Evolutionary conservation across 1,140 invertebrate genomes (phyloP), one percentile per base, ranked within the genome.

Genomic region (Neuroterus valhalla): DNA sequence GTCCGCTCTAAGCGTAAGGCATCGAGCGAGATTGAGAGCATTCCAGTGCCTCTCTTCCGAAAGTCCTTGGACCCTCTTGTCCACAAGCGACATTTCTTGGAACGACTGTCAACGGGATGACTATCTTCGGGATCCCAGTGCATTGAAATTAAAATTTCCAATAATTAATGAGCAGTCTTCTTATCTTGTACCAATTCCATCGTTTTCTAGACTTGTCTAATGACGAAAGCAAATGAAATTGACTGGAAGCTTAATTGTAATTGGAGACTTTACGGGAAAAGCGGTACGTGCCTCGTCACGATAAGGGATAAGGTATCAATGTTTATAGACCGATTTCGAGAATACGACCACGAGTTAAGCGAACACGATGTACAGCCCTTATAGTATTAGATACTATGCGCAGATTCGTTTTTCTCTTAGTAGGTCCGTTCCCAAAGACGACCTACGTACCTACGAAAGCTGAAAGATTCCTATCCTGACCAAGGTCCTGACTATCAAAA

Each of bases 141-240:
- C n/a, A n/a, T n/a, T n/a, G n/a, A n/a, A n/a, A n/a, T n/a, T n/a
- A n/a, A n/a, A n/a, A n/a, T n/a, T n/a, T n/a, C 6, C 1, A 55
- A 55, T 55, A 55, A 55, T 21, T 1, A 14, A 31, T 10, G 23
- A 15, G 12, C 26, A 26, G 11, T 62, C 3, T 1, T 31, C n/a
- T 15, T 15, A 3, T 31, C 31, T 14, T 14, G 23, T n/a, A 15
- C 0, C 23, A 3, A 52, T 2, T 26, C 15, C 74, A 71, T 72
- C 68, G 73, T 77, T 77, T 43, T 23, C 48, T 38, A 67, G 72
- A 46, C 38, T 68, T 55, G 38, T 75, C 80, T 85, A 86, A 85
- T 83, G 84, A 86, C 74, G 75, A 73, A 70, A 71, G 80, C 78
- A 85, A 84, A 86, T 85, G 84, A 86, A 78, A 82, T 81, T 83